phyloP scores from a whole-genome alignment of 2,888 invertebrate species.

The Vanessa cardui region DNA sequence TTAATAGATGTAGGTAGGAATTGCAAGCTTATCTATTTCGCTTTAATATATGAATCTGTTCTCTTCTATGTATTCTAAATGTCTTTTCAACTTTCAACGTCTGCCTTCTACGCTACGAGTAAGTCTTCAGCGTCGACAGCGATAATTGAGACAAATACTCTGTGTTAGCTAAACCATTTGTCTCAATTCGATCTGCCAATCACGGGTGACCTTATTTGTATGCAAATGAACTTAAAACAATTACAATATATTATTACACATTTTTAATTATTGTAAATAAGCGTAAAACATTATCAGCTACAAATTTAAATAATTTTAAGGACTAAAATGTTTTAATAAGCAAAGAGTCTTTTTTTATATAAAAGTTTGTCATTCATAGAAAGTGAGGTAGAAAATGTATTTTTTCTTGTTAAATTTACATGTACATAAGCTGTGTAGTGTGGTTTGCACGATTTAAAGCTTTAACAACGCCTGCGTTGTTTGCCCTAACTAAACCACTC shows the following conservation, averaged over 20 bases:
- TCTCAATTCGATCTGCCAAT: conserved; percentile 59
- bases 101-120: not conserved
- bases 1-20: too few relatives aligned
- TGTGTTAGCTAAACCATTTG: conserved; percentile 61
- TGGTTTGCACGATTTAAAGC: not conserved
- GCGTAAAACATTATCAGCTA: not conserved
- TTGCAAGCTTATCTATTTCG: too few relatives aligned
- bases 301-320: too few relatives aligned
- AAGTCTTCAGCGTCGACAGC: conserved; percentile 28
- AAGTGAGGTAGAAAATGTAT: too few relatives aligned
- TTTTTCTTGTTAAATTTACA: too few relatives aligned
- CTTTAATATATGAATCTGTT: too few relatives aligned
- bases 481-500: conserved; percentile 18
- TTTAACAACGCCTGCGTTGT: conserved; percentile 9
- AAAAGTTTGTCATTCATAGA: too few relatives aligned
- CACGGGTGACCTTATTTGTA: conserved; percentile 35
- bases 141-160: conserved; percentile 63
- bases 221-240: conserved; percentile 4
- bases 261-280: not conserved
- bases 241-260: not conserved
- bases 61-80: conserved; percentile 3
- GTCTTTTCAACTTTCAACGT: conserved; percentile 11
- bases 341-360: too few relatives aligned
- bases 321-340: too few relatives aligned
- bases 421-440: not conserved